Percentiles rank a stretch among this genome's conserved stretches.
Conservation (phyloP, 2,888 invertebrate species). For the Antheraea assamensis region DNA sequence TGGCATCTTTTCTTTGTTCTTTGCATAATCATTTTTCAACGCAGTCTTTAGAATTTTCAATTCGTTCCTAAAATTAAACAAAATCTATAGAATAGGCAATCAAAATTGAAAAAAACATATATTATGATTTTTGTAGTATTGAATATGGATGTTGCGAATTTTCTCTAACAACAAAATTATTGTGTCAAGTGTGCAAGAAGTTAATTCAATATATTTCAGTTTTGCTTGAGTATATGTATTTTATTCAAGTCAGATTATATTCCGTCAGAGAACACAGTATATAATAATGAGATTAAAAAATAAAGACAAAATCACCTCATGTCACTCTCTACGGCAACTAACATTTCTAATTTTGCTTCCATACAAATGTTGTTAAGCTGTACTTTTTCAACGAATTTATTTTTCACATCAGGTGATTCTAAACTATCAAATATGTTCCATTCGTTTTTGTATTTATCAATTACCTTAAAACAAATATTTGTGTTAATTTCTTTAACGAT, state of each 20-base stretch:
- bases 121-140: neutral
- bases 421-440: slow-evolving; percentile 55
- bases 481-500: neutral
- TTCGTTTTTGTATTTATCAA: slow-evolving; percentile 45
- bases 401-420: slow-evolving; percentile 49
- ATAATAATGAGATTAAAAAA: neutral
- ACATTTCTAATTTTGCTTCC: slow-evolving; percentile 49
- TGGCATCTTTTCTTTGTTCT: slow-evolving; percentile 53
- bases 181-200: neutral
- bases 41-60: slow-evolving; percentile 51
- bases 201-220: neutral
- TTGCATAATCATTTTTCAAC: slow-evolving; percentile 55
- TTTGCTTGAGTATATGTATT: neutral
- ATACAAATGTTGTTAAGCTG: slow-evolving; percentile 45
- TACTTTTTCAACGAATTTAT: slow-evolving; percentile 43
- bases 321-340: slow-evolving; percentile 45
- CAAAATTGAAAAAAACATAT: neutral
- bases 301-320: slow-evolving; percentile 48
- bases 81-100: too few relatives aligned
- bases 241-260: neutral
- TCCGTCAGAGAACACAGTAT: neutral
- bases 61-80: slow-evolving; percentile 43
- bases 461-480: slow-evolving; percentile 38
- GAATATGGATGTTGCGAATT: neutral
- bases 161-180: neutral